Percentiles rank a stretch among this genome's conserved stretches.
phyloP scores from a whole-genome alignment of 2,797 vertebrate species.

The Gouania willdenowi region DNA sequence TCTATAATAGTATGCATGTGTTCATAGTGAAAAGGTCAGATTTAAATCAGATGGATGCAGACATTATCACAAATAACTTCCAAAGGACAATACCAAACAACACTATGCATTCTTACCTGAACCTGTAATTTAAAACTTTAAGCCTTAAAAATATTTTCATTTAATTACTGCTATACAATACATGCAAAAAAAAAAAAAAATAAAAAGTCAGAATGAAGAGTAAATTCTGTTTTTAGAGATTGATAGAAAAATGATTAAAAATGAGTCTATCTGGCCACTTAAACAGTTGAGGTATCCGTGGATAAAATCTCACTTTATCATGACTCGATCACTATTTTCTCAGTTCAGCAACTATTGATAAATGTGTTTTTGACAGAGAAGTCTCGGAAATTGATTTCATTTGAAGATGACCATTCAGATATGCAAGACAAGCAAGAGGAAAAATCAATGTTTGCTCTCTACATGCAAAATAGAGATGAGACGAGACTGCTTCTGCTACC shows the following conservation, averaged over 20 bases:
- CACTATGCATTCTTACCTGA: too few relatives aligned
- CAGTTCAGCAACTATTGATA: slow-evolving; percentile 25
- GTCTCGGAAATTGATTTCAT: slow-evolving; percentile 50
- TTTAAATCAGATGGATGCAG: slow-evolving; percentile 46
- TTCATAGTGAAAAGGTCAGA: slow-evolving; percentile 51
- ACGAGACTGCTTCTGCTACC: slow-evolving; percentile 7
- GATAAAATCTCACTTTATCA: slow-evolving; percentile 29
- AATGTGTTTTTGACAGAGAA: slow-evolving; percentile 30
- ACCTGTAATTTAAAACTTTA: too few relatives aligned
- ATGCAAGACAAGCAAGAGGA: slow-evolving; percentile 26
- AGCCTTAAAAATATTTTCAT: too few relatives aligned
- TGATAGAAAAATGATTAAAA: slow-evolving; percentile 8
- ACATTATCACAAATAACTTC: slow-evolving; percentile 51
- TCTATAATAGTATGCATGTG: slow-evolving; percentile 57
- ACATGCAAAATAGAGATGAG: slow-evolving; percentile 18
- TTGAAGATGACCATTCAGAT: slow-evolving; percentile 57
- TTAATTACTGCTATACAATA: too few relatives aligned
- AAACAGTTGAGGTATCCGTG: slow-evolving; percentile 3
- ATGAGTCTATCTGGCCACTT: not conserved
- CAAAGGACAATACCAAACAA: too few relatives aligned
- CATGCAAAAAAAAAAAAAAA: too few relatives aligned
- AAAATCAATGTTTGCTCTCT: slow-evolving; percentile 50
- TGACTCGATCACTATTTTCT: slow-evolving; percentile 12
- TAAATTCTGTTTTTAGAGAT: too few relatives aligned
- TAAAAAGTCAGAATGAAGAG: too few relatives aligned